Evolutionary conservation across 2,888 invertebrate genomes (phyloP).

Genomic region (Cyclophora punctaria): DNA sequence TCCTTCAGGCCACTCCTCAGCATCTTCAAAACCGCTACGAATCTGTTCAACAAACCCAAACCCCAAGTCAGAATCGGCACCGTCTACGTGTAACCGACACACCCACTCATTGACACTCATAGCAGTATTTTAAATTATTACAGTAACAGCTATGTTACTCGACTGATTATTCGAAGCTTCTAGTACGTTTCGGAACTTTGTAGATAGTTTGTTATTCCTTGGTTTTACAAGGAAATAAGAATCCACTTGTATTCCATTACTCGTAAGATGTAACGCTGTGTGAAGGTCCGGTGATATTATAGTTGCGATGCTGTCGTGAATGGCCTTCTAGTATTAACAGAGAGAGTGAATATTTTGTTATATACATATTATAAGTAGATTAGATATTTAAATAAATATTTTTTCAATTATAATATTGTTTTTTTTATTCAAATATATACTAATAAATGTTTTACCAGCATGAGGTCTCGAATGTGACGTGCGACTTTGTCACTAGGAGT

Average conservation of each 20-base stretch:
- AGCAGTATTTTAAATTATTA: slow-evolving; percentile 64
- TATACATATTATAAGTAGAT: slow-evolving; percentile 34
- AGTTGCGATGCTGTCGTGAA: slow-evolving; percentile 53
- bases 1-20: slow-evolving; percentile 66
- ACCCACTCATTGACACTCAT: slow-evolving; percentile 23
- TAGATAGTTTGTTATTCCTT: slow-evolving; percentile 67
- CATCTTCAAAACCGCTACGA: slow-evolving; percentile 63
- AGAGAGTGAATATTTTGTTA: slow-evolving; percentile 53
- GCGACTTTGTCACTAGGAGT: slow-evolving; percentile 10
- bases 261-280: slow-evolving; percentile 29
- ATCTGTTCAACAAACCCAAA: slow-evolving; percentile 58
- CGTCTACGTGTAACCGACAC: slow-evolving; percentile 47
- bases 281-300: slow-evolving; percentile 56
- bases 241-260: slow-evolving; percentile 32
- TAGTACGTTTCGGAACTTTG: slow-evolving; percentile 54
- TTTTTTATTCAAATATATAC: slow-evolving; percentile 15
- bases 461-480: slow-evolving; percentile 3
- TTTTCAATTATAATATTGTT: slow-evolving; percentile 34
- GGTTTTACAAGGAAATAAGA: slow-evolving; percentile 70
- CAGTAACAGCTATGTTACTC: slow-evolving; percentile 64
- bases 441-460: neutral
- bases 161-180: slow-evolving; percentile 67
- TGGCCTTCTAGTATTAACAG: slow-evolving; percentile 62
- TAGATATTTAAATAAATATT: slow-evolving; percentile 48
- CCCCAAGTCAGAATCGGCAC: slow-evolving; percentile 61